Percentiles rank a stretch among this genome's conserved stretches.
Conservation (phyloP, 2,113 vertebrate genomes). For the Nerophis ophidion region DNA sequence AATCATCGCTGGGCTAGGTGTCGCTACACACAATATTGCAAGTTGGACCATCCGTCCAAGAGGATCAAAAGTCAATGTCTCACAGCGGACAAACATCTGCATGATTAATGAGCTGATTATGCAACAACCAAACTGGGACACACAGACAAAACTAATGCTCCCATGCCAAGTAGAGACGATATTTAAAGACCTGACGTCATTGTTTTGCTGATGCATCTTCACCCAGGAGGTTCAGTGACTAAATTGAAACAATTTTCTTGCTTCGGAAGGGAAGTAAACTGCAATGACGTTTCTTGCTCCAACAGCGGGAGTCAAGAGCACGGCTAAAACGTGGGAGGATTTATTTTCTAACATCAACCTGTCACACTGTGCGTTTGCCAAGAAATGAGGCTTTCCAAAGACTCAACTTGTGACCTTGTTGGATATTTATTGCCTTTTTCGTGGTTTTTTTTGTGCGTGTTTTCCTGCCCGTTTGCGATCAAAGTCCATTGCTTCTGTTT, state of each 20-base stretch:
- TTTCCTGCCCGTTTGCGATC: background rate
- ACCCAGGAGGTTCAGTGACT: slow-evolving; percentile 18
- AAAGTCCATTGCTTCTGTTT: background rate
- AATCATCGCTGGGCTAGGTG: background rate
- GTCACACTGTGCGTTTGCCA: background rate
- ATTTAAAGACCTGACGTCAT: slow-evolving; percentile 27
- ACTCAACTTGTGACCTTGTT: background rate
- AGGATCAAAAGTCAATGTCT: slow-evolving; percentile 19
- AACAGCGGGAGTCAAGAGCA: background rate
- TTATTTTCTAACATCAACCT: slow-evolving; percentile 13
- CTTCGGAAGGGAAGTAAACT: background rate
- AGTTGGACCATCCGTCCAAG: background rate
- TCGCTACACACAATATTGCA: background rate
- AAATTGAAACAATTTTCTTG: background rate
- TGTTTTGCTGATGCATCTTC: slow-evolving; percentile 21
- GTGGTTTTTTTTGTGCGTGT: slow-evolving; percentile 6
- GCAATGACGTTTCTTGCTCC: background rate
- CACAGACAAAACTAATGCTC: slow-evolving; percentile 38
- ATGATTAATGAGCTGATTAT: slow-evolving; percentile 60
- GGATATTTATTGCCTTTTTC: slow-evolving; percentile 2
- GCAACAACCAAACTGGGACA: slow-evolving; percentile 46
- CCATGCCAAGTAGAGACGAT: slow-evolving; percentile 44
- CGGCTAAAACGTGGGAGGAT: background rate
- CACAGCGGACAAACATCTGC: slow-evolving; percentile 49
- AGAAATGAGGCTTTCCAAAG: background rate